Base-by-base conservation (phyloP, 1,140 invertebrate genomes). In the Zophobas atratus region DNA sequence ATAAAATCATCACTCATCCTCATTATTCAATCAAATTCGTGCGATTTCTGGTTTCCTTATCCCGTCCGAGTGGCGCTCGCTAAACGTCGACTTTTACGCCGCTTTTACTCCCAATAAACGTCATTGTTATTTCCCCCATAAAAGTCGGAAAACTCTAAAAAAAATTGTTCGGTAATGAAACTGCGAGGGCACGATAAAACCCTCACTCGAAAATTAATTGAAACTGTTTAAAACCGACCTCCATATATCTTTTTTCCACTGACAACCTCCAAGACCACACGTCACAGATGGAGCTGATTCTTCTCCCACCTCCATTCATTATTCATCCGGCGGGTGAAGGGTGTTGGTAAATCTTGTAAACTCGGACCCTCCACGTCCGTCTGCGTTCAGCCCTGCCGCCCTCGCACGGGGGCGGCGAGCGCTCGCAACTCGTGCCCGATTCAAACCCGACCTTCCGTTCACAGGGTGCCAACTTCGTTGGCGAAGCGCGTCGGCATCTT, bases 321-420 rank as follows among this genome's bases (percentile, higher is more conserved):
- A 77, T 77, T 77, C 76, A 77, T 77, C 56, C 43, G 34, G 51
- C 32, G 49, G 51, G 41, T 56, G 76, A 35, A 70, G 63, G 57
- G 39, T 39, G 63, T 70, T 63, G 38, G 36, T 38, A 77, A 71
- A 77, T 77, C 76, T 77, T 77, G 48, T 71, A 71, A 77, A 71
- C 76, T 71, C 57, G 48, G 39, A 56, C 41, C 6, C 43, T 46
- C 6, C 43, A 46, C 43, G 43, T 46, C 20, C 20, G 20, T 20
- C 20, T 20, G 20, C 20, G 20, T 20, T 20, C 20, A 20, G 20
- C 20, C 20, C 20, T 20, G 20, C 20, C 20, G 20, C 20, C 20
- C 20, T 20, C 20, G 20, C 20, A 20, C 20, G 20, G 20, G 20
- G 20, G 20, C 0, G 20, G 20, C 20, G 20, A 20, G 20, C 20